Evolutionary conservation across 2,797 vertebrate species (phyloP).

Genomic region (Fundulus diaphanus): DNA sequence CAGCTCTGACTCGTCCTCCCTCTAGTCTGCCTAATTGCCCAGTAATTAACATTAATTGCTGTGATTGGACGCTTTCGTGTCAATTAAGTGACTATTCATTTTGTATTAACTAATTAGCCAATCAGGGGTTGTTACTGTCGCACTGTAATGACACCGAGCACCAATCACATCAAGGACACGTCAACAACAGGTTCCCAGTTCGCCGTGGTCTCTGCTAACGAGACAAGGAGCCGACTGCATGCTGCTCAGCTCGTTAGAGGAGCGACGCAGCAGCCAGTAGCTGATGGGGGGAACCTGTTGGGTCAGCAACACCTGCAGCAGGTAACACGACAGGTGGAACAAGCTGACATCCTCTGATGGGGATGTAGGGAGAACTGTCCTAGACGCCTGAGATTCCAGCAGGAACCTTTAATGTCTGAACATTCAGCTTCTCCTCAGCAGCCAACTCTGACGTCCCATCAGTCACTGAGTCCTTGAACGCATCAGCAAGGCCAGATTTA

Average conservation of each 20-base stretch:
- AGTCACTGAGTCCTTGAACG: no score
- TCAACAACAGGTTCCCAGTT: neutral
- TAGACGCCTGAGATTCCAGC: no score
- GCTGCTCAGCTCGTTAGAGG: conserved; percentile 15
- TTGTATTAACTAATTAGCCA: conserved; percentile 65
- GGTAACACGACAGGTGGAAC: no score
- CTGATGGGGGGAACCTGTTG: no score
- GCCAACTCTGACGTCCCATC: no score
- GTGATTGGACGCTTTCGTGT: conserved; percentile 55
- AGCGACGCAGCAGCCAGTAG: no score
- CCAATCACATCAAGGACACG: conserved; percentile 49
- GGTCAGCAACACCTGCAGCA: no score
- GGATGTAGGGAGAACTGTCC: no score
- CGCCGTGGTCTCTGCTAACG: conserved; percentile 1
- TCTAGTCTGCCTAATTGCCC: conserved; percentile 43
- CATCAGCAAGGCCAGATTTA: no score
- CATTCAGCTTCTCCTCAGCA: no score
- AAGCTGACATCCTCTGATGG: no score
- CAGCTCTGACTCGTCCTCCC: neutral
- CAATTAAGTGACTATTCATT: conserved; percentile 63
- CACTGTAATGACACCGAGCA: conserved; percentile 33
- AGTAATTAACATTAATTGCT: conserved; percentile 64
- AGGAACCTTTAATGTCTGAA: no score
- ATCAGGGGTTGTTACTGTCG: conserved; percentile 57
- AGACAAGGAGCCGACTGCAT: conserved; percentile 24